Base-by-base conservation (phyloP, 1,140 invertebrate genomes). In the Drosophila obscura region DNA sequence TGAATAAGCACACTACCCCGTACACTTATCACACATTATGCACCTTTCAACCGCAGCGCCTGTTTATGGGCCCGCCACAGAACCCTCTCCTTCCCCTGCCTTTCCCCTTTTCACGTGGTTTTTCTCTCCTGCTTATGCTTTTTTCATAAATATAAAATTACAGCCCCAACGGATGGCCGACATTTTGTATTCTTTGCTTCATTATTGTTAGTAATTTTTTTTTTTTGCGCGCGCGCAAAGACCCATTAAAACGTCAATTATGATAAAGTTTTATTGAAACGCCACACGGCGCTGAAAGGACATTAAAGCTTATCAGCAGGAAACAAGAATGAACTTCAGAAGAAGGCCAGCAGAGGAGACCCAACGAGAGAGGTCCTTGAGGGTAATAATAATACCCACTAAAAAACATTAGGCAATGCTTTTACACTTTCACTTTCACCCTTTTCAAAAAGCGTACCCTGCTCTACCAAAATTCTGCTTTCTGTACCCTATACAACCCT, bases 251-350 rank as follows among this genome's bases (percentile, higher is more conserved):
- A 88, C 82, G 83, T 87, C 84, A 83, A 88, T 88, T 89, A 88
- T 89, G 83, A 88, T 89, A 83, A 89, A 88, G 79, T 88, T 89
- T 88, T 88, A 88, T 88, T 83, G 84, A 73, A 83, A 88, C 84
- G 80, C 83, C 83, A 76, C 56, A 65, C 60, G 65, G 35, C 39
- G 35, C 35, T 39, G 35, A 39, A 52, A 68, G 41, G 55, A 80
- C 83, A 88, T 89, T 89, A 89, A 51, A 46, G 73, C 83, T 88
- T 88, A 89, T 88, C 83, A 80, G 61, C 68, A 53, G 39, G 43
- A 51, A 39, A 13, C 35, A 39, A 39, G 35, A 39, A 39, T 39
- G 35, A 39, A 39, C 35, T 9, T 60, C 83, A 83, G 66, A 62
- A 74, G 48, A 50, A 41, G 55, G 53, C 49, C 71, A 28, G 48